These are phyloP conservation scores for Trichomalopsis sarcophagae DNA, from an alignment of 1,140 invertebrate species.

Conservation along the genomic window DNA sequence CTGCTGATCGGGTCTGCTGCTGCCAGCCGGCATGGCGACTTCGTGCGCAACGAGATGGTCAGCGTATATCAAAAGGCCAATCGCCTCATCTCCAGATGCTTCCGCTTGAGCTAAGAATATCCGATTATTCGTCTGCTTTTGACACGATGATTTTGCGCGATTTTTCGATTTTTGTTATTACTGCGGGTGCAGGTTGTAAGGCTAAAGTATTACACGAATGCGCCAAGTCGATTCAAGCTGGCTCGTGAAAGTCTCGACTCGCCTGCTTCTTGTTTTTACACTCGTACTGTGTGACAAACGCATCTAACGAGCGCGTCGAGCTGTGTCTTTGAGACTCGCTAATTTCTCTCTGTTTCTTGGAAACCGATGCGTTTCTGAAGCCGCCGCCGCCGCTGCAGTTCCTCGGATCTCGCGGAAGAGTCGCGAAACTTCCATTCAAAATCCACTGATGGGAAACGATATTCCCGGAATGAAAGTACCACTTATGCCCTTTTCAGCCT, in stretches of 20 bases:
- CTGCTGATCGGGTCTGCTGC: background rate
- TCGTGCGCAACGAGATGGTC: constrained; percentile 13
- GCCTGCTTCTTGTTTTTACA: background rate
- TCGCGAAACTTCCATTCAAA: background rate
- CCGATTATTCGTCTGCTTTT: background rate
- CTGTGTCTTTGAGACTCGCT: background rate
- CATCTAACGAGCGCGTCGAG: constrained; percentile 16
- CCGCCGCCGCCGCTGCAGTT: background rate
- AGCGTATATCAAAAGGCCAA: constrained; percentile 31
- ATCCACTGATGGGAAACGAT: background rate
- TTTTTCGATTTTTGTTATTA: background rate
- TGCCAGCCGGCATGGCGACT: constrained; percentile 23
- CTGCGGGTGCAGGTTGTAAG: too few species aligned
- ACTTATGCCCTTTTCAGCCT: background rate
- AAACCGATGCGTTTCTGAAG: background rate
- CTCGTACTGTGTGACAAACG: constrained; percentile 17
- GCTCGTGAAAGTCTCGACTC: background rate
- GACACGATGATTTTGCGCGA: background rate
- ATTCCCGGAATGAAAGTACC: background rate
- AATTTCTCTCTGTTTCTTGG: constrained; percentile 29
- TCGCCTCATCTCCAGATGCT: background rate
- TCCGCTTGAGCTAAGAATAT: background rate
- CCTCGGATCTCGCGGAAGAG: background rate
- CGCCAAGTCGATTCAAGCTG: background rate
- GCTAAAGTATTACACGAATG: too few species aligned